Conservation (phyloP, 2,797 vertebrate species). For the Dallia pectoralis region DNA sequence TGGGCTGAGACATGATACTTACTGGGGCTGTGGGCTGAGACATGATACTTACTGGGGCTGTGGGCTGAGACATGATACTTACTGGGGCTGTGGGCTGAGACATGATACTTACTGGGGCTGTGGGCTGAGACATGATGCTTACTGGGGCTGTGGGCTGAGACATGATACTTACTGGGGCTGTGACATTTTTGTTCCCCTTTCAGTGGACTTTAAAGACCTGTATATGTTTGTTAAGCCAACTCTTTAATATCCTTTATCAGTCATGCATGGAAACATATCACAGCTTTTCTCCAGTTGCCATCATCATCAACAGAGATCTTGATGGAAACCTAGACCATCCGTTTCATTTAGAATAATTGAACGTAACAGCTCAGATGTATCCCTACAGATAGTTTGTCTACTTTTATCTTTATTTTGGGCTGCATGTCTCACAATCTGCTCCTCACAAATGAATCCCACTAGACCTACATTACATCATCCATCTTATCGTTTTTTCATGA, state of each 20-base stretch:
- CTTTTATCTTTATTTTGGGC: slow-evolving; percentile 46
- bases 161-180: background rate
- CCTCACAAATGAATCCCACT: slow-evolving; percentile 53
- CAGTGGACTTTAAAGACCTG: no score
- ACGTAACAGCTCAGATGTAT: slow-evolving; percentile 53
- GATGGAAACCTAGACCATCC: slow-evolving; percentile 53
- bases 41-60: background rate
- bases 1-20: background rate
- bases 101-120: background rate
- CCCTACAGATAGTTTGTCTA: slow-evolving; percentile 51
- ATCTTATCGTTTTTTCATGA: slow-evolving; percentile 22
- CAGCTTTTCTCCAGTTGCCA: slow-evolving; percentile 42
- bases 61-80: background rate
- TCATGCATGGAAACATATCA: slow-evolving; percentile 39
- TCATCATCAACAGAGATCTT: slow-evolving; percentile 30
- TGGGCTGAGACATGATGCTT: background rate
- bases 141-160: background rate
- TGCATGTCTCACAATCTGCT: slow-evolving; percentile 51
- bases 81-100: background rate
- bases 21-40: background rate
- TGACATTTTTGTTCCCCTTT: background rate
- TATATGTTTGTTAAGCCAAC: background rate
- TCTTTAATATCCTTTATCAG: slow-evolving; percentile 32
- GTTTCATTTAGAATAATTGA: slow-evolving; percentile 51
- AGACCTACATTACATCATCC: slow-evolving; percentile 48